These are phyloP conservation scores for Rostratula benghalensis DNA, from an alignment of 2,113 vertebrate genomes.

Conservation along the genomic window DNA sequence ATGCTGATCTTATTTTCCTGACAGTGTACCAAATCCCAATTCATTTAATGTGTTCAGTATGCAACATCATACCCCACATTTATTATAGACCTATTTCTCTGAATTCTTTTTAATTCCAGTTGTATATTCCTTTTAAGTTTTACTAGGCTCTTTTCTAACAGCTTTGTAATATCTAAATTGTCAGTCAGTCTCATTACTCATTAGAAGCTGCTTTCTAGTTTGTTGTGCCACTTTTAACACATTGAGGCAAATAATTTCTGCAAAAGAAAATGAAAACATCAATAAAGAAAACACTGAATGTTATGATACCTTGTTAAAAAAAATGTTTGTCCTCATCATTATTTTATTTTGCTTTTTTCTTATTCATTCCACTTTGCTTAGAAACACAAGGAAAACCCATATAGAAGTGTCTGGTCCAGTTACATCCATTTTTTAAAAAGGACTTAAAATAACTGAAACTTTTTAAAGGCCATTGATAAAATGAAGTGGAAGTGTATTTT, in stretches of 20 bases:
- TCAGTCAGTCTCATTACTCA: conserved; percentile 12
- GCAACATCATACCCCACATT: background rate
- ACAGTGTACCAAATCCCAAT: background rate
- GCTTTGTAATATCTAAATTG: conserved; percentile 9
- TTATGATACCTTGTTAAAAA: background rate
- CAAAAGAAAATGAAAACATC: conserved; percentile 15
- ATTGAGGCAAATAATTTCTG: conserved; percentile 8
- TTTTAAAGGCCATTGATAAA: background rate
- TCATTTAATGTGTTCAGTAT: background rate
- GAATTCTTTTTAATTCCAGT: background rate
- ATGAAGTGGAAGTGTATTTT: background rate
- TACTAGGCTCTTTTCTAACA: background rate
- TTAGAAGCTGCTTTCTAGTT: conserved; percentile 20
- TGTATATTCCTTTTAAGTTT: conserved; percentile 15
- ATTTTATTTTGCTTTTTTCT: background rate
- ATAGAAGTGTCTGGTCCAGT: background rate
- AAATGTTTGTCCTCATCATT: background rate
- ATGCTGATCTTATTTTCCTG: background rate
- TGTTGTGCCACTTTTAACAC: background rate
- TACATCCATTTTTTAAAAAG: background rate
- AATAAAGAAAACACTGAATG: background rate
- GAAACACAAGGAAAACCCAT: background rate
- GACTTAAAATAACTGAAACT: background rate
- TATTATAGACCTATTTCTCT: background rate
- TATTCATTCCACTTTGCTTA: background rate